A percentile compares a stretch with the other conserved stretches of the same genome.
phyloP scores from a whole-genome alignment of 2,888 invertebrate genomes.

The Phanerotoma sp. region DNA sequence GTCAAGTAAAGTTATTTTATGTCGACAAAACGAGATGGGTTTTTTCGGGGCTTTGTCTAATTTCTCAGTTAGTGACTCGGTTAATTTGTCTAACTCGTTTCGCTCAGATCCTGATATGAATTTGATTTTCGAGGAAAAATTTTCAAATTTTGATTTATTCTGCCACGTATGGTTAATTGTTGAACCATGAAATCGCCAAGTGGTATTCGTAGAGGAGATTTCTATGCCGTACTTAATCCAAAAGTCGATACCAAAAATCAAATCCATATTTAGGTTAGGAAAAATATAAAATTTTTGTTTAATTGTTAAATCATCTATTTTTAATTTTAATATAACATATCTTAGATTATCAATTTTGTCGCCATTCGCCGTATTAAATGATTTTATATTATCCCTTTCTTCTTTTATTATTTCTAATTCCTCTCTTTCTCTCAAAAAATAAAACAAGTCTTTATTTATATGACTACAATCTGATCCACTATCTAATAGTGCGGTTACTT shows the following conservation, averaged over 20 bases:
- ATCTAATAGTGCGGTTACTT: not conserved
- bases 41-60: constrained; percentile 11
- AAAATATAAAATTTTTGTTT: not conserved
- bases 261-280: not conserved
- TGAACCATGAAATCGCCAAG: not conserved
- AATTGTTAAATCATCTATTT: not conserved
- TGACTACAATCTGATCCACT: not conserved
- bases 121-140: not conserved
- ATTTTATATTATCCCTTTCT: too few relatives aligned
- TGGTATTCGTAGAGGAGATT: not conserved
- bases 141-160: too few relatives aligned
- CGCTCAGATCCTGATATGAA: not conserved
- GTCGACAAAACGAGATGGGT: constrained; percentile 12
- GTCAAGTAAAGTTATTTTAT: constrained; percentile 23
- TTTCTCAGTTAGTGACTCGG: constrained; percentile 17
- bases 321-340: not conserved
- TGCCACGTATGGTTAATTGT: not conserved
- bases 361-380: not conserved
- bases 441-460: too few relatives aligned
- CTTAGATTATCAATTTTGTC: not conserved
- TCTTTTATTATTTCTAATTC: too few relatives aligned
- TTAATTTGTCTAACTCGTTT: not conserved
- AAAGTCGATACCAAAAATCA: not conserved
- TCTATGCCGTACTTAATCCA: not conserved
- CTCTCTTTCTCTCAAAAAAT: too few relatives aligned